Conservation (phyloP, 2,113 vertebrate genomes). For the Anguilla japonica region DNA sequence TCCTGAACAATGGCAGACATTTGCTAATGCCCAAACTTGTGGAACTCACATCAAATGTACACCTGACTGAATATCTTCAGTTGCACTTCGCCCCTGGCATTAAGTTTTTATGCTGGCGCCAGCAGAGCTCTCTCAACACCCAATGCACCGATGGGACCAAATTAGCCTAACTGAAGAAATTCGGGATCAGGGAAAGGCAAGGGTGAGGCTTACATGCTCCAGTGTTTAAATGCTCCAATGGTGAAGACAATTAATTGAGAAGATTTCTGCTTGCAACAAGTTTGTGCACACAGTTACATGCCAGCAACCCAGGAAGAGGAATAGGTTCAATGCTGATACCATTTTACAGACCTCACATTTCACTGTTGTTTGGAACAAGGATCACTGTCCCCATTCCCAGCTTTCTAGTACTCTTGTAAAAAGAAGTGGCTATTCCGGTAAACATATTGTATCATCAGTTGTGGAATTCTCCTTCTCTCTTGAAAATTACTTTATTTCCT, state of each 20-base stretch:
- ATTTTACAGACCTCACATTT: constrained; percentile 34
- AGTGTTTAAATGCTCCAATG: too few relatives aligned
- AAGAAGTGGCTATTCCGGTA: constrained; percentile 48
- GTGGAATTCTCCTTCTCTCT: constrained; percentile 18
- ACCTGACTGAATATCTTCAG: too few relatives aligned
- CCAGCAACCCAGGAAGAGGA: constrained; percentile 26
- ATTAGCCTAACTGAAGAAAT: neutral
- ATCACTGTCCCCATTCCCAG: constrained; percentile 30
- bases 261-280: neutral
- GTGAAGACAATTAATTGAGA: neutral
- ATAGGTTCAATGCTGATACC: constrained; percentile 8
- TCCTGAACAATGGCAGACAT: too few relatives aligned
- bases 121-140: too few relatives aligned
- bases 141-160: too few relatives aligned
- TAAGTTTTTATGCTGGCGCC: too few relatives aligned
- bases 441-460: constrained; percentile 39
- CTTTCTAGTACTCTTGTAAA: neutral
- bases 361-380: constrained; percentile 35
- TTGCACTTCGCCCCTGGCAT: too few relatives aligned
- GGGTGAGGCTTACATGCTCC: too few relatives aligned
- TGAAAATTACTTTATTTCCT: constrained; percentile 41
- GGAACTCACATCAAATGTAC: too few relatives aligned
- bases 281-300: constrained; percentile 25
- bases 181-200: neutral
- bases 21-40: too few relatives aligned